phyloP scores from a whole-genome alignment of 2,888 invertebrate species.

The Ophion ventricosus region DNA sequence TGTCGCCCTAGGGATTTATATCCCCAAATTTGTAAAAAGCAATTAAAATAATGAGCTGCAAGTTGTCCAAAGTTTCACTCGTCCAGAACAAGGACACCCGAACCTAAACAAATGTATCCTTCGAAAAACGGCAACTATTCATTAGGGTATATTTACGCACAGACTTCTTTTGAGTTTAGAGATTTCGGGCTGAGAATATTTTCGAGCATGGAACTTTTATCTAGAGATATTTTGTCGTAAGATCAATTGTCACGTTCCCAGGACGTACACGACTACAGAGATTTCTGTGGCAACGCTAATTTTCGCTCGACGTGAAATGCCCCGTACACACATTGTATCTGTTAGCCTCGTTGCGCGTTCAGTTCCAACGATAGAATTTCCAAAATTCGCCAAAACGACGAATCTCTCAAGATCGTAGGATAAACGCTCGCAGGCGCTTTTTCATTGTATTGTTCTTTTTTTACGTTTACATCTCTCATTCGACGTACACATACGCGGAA shows the following conservation, averaged over 20 bases:
- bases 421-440: conserved; percentile 6
- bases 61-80: not conserved
- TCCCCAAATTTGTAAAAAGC: not conserved
- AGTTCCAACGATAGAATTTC: not conserved
- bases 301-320: conserved; percentile 21
- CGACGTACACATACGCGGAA: conserved; percentile 4
- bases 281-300: not conserved
- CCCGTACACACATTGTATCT: not conserved
- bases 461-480: not conserved
- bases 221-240: not conserved
- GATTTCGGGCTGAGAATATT: not conserved
- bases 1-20: not conserved
- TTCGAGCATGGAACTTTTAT: not conserved
- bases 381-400: not conserved
- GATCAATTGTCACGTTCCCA: no score
- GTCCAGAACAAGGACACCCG: not conserved
- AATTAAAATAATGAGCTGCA: not conserved
- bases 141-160: not conserved
- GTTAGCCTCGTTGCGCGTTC: not conserved
- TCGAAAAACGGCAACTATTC: not conserved
- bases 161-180: not conserved
- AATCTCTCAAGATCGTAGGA: not conserved
- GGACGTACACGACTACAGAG: no score
- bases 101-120: not conserved
- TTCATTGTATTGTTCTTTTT: not conserved